Evolutionary conservation across 2,113 vertebrate species (phyloP), one percentile per base, ranked within the genome.

Genomic region (Vulpes lagopus): DNA sequence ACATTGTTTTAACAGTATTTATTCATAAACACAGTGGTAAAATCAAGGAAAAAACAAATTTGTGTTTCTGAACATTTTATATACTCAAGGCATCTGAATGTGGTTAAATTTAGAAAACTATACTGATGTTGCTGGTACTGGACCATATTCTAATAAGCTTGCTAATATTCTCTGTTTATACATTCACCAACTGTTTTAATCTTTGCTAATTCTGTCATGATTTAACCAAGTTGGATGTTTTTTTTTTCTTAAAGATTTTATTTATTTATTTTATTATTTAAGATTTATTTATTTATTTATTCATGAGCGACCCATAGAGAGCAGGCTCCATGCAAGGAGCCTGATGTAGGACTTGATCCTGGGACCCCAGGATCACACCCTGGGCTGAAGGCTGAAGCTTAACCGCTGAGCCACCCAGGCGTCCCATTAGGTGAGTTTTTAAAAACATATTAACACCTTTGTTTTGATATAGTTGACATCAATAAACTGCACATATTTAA

Each of bases 401-500:
- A 43, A 43, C 43, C 43, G 43, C 43, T 43, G 43, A 43, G 43
- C 43, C 43, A 43, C 43, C 1, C 43, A 43, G 43, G 43, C 7
- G 6, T 43, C 43, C 43, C 43, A 43, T 95, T 80, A 27, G 22
- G 53, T 73, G 27, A 17, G 11, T 51, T 71, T 80, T 49, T 43
- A 35, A 11, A 57, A 79, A 65, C 19, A 22, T 79, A 59, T 89
- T 35, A 69, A 74, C 62, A 92, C 59, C 51, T 91, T 82, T 82
- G 55, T 81, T 64, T 86, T 73, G 64, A 6, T 90, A 55, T 67
- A 69, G 53, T 55, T 89, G 57, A 80, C 71, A 60, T 35, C 14
- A 80, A 11, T 85, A 94, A 90, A 74, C 27, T 67, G n/a, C 8
- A 49, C 62, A 64, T 94, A 92, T 43, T 65, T 84, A 89, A 92